Evolutionary conservation across 2,797 vertebrate species (phyloP), one percentile per base, ranked within the genome.

Genomic region (Garrulus glandarius): DNA sequence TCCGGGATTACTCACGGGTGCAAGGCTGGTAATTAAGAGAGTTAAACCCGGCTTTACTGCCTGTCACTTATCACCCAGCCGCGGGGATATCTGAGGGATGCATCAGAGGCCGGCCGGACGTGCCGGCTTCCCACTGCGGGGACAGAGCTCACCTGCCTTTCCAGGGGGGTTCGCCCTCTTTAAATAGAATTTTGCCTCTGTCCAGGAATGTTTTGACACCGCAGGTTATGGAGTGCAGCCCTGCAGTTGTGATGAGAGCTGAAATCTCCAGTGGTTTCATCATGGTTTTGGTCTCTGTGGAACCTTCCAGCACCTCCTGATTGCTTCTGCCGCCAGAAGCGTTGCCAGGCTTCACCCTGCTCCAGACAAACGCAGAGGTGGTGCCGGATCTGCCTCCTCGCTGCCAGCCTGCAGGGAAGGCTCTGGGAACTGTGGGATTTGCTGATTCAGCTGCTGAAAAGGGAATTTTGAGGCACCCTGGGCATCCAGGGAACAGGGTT

Each of bases 1-100:
- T 79, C 85, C 89, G 67, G 68, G 95, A 95, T 98, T 97, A 97
- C 97, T 98, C 97, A 97, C 29, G 84, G 84, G 39, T 72, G 92
- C 91, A 57, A 77, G 15, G 71, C 80, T 77, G 94, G 59, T 97
- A 97, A 98, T 98, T 97, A 97, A 37, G 83, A 6, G 84, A 17
- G 84, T 55, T 97, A 95, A 97, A 86, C 63, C 95, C 90, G 95
- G 95, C 91, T 96, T 97, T 94, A 96, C 86, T 97, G 96, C 84
- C 63, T 32, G 92, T 95, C 89, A 89, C 60, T 96, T 78, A 44
- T 82, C 93, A 13, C 92, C 96, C 69, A 27, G 15, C 6, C 72
- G 12, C 23, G 53, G 71, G 41, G 34, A 36, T 77, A 57, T 80
- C 93, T 77, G 65, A 41, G 86, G 72, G 89, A 88, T 88, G 95